phyloP scores from a whole-genome alignment of 1,140 invertebrate species.

The Drosophila ogumai region DNA sequence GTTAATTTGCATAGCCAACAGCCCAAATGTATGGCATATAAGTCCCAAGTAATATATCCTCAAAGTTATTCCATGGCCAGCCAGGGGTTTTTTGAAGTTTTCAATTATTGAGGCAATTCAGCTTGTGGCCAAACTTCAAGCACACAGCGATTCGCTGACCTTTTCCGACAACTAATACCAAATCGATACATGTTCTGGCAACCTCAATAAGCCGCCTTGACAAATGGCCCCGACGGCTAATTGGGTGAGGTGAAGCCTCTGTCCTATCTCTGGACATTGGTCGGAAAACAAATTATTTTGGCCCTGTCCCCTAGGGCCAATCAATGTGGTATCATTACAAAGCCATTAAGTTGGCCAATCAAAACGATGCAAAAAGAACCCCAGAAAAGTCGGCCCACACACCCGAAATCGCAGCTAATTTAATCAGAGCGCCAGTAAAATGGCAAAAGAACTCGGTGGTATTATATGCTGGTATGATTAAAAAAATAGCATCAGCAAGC shows the following conservation, averaged over 20 bases:
- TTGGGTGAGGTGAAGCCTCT: constrained; percentile 45
- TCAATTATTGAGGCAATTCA: constrained; percentile 6
- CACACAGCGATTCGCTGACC: background rate
- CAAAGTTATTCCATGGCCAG: background rate
- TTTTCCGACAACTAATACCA: constrained; percentile 42
- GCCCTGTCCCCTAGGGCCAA: constrained; percentile 43
- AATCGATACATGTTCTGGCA: constrained; percentile 57
- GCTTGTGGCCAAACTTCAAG: background rate
- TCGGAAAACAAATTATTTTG: constrained; percentile 48
- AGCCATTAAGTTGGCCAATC: constrained; percentile 73
- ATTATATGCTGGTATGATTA: constrained; percentile 29
- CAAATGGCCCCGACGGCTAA: constrained; percentile 63
- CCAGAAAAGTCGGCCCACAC: constrained; percentile 4
- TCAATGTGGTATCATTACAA: constrained; percentile 69
- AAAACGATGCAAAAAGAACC: constrained; percentile 61
- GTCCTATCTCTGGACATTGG: constrained; percentile 51
- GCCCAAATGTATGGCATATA: background rate
- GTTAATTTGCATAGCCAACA: constrained; percentile 13
- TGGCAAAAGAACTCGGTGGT: constrained; percentile 9
- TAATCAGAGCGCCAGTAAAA: constrained; percentile 44
- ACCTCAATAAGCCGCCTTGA: constrained; percentile 68
- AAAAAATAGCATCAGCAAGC: constrained; percentile 32
- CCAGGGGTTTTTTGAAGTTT: background rate
- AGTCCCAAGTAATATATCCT: constrained; percentile 4
- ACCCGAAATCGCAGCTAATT: constrained; percentile 46